Evolutionary conservation across 2,113 vertebrate genomes (phyloP).

Genomic region (Aix galericulata): DNA sequence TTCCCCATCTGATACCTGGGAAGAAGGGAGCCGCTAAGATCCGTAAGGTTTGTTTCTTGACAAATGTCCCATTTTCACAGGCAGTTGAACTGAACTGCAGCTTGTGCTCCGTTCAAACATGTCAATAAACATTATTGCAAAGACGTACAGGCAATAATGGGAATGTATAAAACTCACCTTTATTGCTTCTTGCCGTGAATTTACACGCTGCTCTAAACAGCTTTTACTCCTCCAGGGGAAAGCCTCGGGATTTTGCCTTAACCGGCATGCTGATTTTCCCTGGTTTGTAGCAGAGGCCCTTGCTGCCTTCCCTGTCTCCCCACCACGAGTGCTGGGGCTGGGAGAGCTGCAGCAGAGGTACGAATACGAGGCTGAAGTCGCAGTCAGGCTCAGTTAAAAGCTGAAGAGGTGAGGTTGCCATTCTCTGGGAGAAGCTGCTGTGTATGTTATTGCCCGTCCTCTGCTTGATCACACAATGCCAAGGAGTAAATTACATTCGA

Average conservation of each 20-base stretch:
- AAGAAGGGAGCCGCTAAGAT: conserved; percentile 64
- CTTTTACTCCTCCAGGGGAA: conserved; percentile 71
- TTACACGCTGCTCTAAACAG: conserved; percentile 75
- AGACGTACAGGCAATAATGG: conserved; percentile 80
- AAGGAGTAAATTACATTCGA: conserved; percentile 58
- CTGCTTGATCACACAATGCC: conserved; percentile 56
- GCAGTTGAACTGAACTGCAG: conserved; percentile 82
- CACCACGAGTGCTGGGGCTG: rapidly evolving
- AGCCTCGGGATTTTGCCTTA: conserved; percentile 46
- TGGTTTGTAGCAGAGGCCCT: neutral
- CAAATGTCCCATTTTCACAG: conserved; percentile 85
- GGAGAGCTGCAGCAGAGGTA: neutral
- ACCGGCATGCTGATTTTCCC: neutral
- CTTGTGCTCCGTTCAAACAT: conserved; percentile 80
- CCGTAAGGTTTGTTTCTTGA: conserved; percentile 79
- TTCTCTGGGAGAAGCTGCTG: conserved; percentile 13
- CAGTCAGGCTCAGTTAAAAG: conserved; percentile 33
- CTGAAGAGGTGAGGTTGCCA: conserved; percentile 28
- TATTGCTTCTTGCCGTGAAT: conserved; percentile 81
- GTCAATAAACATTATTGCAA: conserved; percentile 86
- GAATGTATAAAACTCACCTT: conserved; percentile 82
- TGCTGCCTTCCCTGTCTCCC: neutral
- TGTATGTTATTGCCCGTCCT: conserved; percentile 50
- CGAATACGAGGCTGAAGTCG: neutral
- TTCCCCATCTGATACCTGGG: conserved; percentile 59